Percentiles rank a stretch among this genome's conserved stretches.
These are phyloP conservation scores for Dexiosoma caninum DNA, from an alignment of 2,888 invertebrate genomes.

Conservation along the genomic window DNA sequence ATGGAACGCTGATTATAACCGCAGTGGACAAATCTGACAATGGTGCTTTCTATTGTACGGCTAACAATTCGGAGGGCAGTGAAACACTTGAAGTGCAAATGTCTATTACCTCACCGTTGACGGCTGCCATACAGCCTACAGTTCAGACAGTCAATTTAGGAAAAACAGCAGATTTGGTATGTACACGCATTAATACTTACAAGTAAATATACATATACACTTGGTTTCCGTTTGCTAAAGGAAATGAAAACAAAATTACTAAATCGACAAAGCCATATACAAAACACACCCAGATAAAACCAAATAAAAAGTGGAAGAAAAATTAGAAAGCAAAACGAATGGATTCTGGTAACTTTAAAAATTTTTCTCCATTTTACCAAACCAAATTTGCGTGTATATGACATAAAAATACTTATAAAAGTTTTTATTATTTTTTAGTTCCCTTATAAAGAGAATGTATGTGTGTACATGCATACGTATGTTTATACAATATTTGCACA, in stretches of 20 bases:
- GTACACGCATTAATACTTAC: slow-evolving; percentile 56
- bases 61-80: slow-evolving; percentile 80
- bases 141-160: slow-evolving; percentile 88
- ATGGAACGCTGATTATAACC: slow-evolving; percentile 79
- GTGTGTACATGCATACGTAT: neutral
- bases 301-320: slow-evolving; percentile 3
- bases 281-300: neutral
- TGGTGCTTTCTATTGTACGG: slow-evolving; percentile 80
- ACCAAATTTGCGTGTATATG: neutral
- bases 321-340: slow-evolving; percentile 17
- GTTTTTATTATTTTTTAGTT: neutral
- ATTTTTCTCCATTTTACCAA: slow-evolving; percentile 2
- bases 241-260: slow-evolving; percentile 55
- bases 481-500: neutral
- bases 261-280: slow-evolving; percentile 4
- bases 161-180: slow-evolving; percentile 86
- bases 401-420: slow-evolving; percentile 15
- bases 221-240: slow-evolving; percentile 23
- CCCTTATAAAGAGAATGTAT: neutral
- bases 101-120: slow-evolving; percentile 83
- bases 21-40: slow-evolving; percentile 79
- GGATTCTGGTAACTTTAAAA: neutral
- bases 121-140: slow-evolving; percentile 86
- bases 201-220: neutral
- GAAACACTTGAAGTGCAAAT: slow-evolving; percentile 80